Percentiles rank a stretch among this genome's conserved stretches.
phyloP scores from a whole-genome alignment of 2,797 vertebrate genomes.

The Onychomys arenicola region DNA sequence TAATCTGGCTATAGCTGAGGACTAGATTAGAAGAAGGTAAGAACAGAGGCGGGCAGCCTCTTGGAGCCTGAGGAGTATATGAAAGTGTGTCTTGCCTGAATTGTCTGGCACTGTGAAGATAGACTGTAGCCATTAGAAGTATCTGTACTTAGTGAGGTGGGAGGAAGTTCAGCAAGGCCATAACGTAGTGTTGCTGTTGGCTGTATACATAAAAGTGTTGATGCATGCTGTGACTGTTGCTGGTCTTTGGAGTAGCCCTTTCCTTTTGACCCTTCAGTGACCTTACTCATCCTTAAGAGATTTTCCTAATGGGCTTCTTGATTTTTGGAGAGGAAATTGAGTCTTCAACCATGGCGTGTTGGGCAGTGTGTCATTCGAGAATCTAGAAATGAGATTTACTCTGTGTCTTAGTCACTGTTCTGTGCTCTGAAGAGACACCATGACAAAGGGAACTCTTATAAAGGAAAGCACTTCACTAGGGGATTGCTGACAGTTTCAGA shows the following conservation, averaged over 20 bases:
- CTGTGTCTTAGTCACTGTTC: neutral
- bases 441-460: neutral
- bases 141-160: neutral
- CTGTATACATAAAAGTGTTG: neutral
- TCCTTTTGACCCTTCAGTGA: neutral
- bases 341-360: constrained; percentile 2
- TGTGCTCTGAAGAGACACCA: neutral
- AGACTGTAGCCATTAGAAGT: constrained; percentile 7
- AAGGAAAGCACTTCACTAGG: neutral
- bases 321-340: constrained; percentile 19
- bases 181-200: neutral
- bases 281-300: neutral
- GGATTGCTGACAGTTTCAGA: neutral
- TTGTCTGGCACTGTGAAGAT: neutral
- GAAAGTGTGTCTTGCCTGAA: neutral
- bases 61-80: constrained; percentile 10
- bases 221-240: neutral
- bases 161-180: neutral
- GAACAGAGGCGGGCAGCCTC: neutral
- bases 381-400: constrained; percentile 40
- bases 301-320: constrained; percentile 15
- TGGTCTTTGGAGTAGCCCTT: neutral
- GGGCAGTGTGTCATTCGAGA: neutral
- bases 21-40: constrained; percentile 18
- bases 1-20: neutral